Evolutionary conservation across 2,113 vertebrate genomes (phyloP).

Genomic region (Gymnorhina tibicen): DNA sequence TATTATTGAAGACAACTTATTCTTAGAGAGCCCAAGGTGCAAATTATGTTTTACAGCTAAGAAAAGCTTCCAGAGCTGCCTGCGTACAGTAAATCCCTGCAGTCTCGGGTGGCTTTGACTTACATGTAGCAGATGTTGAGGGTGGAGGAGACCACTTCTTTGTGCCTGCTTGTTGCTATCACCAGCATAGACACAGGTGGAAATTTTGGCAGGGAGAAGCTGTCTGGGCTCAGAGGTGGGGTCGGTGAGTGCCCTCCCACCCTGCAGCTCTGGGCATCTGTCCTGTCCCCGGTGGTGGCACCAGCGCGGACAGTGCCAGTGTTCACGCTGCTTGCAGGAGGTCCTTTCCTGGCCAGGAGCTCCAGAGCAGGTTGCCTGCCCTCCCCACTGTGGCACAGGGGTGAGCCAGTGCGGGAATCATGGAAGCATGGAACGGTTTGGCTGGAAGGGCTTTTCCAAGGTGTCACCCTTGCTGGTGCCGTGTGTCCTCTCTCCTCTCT

Average conservation of each 20-base stretch:
- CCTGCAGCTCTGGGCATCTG: not conserved
- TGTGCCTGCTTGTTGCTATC: not conserved
- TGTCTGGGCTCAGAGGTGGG: not conserved
- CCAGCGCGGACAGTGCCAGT: not conserved
- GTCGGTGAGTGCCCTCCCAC: not conserved
- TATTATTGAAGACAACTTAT: slow-evolving; percentile 11
- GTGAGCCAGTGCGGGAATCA: not conserved
- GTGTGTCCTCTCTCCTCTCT: not conserved
- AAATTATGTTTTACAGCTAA: slow-evolving; percentile 20
- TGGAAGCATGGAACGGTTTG: not conserved
- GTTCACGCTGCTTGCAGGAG: not conserved
- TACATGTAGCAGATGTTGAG: not conserved
- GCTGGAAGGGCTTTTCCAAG: not conserved
- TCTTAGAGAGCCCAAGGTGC: slow-evolving; percentile 1
- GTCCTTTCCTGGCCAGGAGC: not conserved
- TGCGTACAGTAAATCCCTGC: not conserved
- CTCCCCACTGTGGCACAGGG: accelerated
- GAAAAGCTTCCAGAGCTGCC: slow-evolving; percentile 7
- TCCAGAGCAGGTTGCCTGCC: not conserved
- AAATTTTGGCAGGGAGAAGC: not conserved
- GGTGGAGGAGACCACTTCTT: not conserved
- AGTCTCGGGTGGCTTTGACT: not conserved
- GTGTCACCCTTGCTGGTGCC: accelerated
- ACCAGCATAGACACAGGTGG: not conserved
- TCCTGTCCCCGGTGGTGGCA: not conserved